A percentile compares a stretch with the other conserved stretches of the same genome.
phyloP scores from a whole-genome alignment of 2,113 vertebrate species.

The Rousettus leschenaultii region DNA sequence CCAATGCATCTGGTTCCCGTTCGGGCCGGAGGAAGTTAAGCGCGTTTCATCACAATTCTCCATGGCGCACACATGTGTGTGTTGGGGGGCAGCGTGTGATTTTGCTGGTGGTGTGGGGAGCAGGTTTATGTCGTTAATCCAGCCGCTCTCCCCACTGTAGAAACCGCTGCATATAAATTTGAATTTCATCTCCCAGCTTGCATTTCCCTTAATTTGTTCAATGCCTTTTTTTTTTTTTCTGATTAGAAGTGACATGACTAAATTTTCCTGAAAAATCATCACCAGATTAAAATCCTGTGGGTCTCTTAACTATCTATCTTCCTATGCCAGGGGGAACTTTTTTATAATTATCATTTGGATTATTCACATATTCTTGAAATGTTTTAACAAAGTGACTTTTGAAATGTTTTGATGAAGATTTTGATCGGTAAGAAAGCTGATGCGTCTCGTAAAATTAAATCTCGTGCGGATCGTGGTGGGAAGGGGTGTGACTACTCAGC shows the following conservation, averaged over 20 bases:
- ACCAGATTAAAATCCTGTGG: background rate
- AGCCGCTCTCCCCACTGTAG: fast-evolving
- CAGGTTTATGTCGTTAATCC: fast-evolving
- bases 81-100: fast-evolving
- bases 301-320: background rate
- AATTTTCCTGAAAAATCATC: background rate
- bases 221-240: background rate
- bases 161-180: background rate
- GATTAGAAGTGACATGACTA: background rate
- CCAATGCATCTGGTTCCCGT: background rate
- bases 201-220: background rate
- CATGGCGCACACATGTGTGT: fast-evolving
- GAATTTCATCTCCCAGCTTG: background rate
- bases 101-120: fast-evolving
- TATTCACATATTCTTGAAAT: background rate
- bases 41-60: fast-evolving
- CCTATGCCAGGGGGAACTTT: fast-evolving
- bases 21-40: background rate
- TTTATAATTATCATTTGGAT: background rate
- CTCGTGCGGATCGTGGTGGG: fast-evolving
- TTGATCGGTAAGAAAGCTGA: background rate
- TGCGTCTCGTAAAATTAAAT: background rate
- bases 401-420: no score
- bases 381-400: background rate
- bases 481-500: background rate